Base-by-base conservation (phyloP, 2,113 vertebrate genomes). In the Plecturocebus donacophilus region DNA sequence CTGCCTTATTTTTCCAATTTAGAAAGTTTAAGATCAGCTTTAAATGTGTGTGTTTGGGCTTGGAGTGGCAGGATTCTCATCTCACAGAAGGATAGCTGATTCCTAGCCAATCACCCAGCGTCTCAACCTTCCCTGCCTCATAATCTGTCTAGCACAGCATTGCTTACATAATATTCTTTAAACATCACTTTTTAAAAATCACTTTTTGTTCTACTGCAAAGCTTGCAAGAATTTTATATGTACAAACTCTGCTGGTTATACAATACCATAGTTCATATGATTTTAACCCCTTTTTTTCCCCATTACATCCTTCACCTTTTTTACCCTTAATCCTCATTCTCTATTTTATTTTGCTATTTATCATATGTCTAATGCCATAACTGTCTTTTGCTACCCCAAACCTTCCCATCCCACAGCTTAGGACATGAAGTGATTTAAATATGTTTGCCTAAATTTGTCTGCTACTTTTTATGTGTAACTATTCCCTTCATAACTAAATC, bases 401-500 rank as follows among this genome's bases (percentile, higher is more conserved):
- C 42, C 16, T 95, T 76, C 23, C 35, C 17, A 17, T 92, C 30
- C 17, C 58, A 16, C 23, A n/a, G 42, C 27, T 87, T 84, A 70
- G 5, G 38, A 47, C 19, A 32, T 56, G 35, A 90, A 87, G 35
- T 49, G 9, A 66, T n/a, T 79, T 30, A 91, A 66, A 49, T 77
- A 35, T 81, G 47, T 16, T 82, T 86, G 52, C 8, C 19, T 95
- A 5, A 38, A 40, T 42, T 83, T n/a, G 52, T n/a, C 66, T 90
- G 4, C 32, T 86, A 3, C 21, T 79, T 47, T 87, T 84, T 82
- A 40, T 49, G 56, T 85, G 6, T 88, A 66, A 80, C 42, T 87
- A 54, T 96, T 95, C 32, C 35, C 20, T 82, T 86, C 49, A 49
- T 92, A 58, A 87, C 21, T 80, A 77, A 94, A 52, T 87, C 76